These are phyloP conservation scores for Ageneiosus marmoratus DNA, from an alignment of 2,113 vertebrate genomes.

Conservation along the genomic window DNA sequence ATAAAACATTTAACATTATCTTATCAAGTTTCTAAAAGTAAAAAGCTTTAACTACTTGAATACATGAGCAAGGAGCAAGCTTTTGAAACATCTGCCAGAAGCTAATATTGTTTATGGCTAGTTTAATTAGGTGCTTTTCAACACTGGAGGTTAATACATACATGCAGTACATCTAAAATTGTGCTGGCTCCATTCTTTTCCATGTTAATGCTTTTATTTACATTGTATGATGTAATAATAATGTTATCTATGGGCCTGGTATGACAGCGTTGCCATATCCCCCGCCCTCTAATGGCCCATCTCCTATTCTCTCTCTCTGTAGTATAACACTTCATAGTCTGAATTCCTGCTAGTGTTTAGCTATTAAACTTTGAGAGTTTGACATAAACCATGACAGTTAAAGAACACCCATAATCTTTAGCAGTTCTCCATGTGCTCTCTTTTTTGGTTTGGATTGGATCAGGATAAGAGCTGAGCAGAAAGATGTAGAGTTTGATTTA, in stretches of 20 bases:
- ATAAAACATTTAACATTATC: background rate
- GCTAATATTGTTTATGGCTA: background rate
- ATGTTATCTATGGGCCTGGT: background rate
- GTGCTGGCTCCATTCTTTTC: background rate
- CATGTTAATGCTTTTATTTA: background rate
- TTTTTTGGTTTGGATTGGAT: background rate
- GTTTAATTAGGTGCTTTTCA: background rate
- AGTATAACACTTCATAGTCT: background rate
- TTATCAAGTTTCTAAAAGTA: background rate
- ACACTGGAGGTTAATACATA: background rate
- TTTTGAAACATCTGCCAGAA: background rate
- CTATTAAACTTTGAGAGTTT: background rate
- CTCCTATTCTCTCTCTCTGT: background rate
- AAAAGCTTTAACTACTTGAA: background rate
- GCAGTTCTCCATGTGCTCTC: background rate
- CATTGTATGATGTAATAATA: background rate
- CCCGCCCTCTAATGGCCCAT: background rate
- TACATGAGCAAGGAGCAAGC: background rate
- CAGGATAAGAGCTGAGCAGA: background rate
- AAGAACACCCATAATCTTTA: background rate
- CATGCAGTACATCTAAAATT: background rate
- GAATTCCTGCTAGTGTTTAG: background rate
- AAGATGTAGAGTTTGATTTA: background rate
- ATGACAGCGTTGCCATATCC: background rate
- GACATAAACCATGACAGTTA: constrained; percentile 18